Evolutionary conservation across 2,888 invertebrate species (phyloP).

Genomic region (Cotesia congregata): DNA sequence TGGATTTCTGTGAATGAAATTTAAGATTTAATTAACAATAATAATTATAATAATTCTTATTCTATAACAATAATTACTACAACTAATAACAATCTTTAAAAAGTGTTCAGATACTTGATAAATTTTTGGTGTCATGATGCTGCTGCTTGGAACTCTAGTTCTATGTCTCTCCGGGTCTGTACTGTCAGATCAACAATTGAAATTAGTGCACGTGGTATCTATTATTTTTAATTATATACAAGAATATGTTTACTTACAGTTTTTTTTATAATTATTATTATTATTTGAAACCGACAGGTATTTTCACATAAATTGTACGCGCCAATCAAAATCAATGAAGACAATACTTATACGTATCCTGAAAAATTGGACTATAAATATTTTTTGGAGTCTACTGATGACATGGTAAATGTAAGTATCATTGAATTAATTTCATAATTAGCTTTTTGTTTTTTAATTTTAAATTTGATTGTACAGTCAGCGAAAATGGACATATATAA

Average conservation of each 20-base stretch:
- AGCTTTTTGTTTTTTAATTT: neutral
- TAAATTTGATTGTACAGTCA: slow-evolving; percentile 64
- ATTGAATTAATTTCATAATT: neutral
- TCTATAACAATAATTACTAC: too few species aligned
- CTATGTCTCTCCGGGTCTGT: neutral
- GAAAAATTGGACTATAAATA: slow-evolving; percentile 51
- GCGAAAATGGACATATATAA: slow-evolving; percentile 72
- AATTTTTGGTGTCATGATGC: neutral
- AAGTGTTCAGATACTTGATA: neutral
- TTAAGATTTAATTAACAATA: neutral
- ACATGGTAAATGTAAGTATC: slow-evolving; percentile 55
- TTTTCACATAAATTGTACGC: slow-evolving; percentile 56
- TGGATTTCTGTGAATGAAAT: neutral
- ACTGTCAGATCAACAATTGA: slow-evolving; percentile 39
- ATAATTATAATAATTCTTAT: too few species aligned
- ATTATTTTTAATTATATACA: neutral
- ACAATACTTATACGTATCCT: slow-evolving; percentile 39
- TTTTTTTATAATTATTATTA: neutral
- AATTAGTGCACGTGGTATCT: slow-evolving; percentile 54
- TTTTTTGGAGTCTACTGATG: slow-evolving; percentile 47
- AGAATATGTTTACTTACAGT: neutral
- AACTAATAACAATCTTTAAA: too few species aligned
- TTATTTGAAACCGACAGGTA: slow-evolving; percentile 47
- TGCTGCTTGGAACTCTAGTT: slow-evolving; percentile 7
- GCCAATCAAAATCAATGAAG: slow-evolving; percentile 44